Evolutionary conservation across 2,113 vertebrate genomes (phyloP), one percentile per base, ranked within the genome.

Genomic region (Leptobrachium ailaonicum): DNA sequence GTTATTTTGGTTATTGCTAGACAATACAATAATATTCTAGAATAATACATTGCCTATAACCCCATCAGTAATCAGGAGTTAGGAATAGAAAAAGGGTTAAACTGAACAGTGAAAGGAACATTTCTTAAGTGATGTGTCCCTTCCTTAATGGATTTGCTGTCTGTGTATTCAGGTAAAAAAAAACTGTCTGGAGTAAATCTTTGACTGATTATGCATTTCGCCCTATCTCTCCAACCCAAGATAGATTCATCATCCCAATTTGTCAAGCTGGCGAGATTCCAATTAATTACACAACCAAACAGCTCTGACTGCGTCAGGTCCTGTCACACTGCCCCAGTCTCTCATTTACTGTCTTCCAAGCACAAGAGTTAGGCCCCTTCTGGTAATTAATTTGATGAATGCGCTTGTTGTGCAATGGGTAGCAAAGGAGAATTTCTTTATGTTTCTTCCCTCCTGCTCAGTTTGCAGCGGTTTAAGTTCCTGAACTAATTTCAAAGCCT

Each of bases 161-260:
- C 84, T 89, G 90, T 90, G 86, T 88, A 88, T 95, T 91, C 91
- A 90, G 91, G 94, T 90, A 90, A 88, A 87, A 90, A 93, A 89
- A 88, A 87, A 90, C 93, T 95, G 94, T 94, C 94, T 92, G 93
- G 92, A 94, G 95, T 94, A 95, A 92, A 94, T 94, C 94, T 97
- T 96, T 99, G 97, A 98, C 96, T 98, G 96, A 99, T 98, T 98
- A 99, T 98, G 95, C 95, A 94, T 96, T 96, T 90, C 90, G 89
- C 79, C 71, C 79, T 92, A 92, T 91, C 94, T 96, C 96, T 98
- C 96, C 96, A 2, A 96, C 97, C 96, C 95, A 90, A 92, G 95
- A 96, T 95, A 97, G 96, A 98, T 99, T 97, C 95, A 99, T 99
- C 97, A 99, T 97, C 95, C 96, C 96, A 99, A 99, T 99, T 99